Evolutionary conservation across 2,797 vertebrate genomes (phyloP), one percentile per base, ranked within the genome.

Genomic region (Tangara arthus): DNA sequence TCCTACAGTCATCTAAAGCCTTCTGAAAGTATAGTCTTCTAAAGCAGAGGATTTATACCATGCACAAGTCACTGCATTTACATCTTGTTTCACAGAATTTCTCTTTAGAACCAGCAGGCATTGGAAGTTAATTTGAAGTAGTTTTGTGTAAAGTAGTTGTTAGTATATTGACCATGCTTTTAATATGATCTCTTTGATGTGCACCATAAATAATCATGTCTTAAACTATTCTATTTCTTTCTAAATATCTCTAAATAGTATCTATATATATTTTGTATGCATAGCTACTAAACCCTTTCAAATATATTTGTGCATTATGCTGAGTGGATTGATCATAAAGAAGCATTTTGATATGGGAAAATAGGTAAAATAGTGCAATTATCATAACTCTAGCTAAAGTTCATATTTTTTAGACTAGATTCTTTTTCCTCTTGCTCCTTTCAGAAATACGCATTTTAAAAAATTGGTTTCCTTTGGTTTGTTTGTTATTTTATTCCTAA

Each of bases 401-500:
- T 95, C 77, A 73, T 66, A 68, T 76, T 55, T 92, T 87, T 93
- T 78, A 89, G 41, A 90, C 53, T 61, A 89, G 26, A 84, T 53
- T 94, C 66, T 91, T 87, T 57, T 96, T 26, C 52, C 55, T 87
- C 24, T 76, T 91, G 44, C 85, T 95, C 19, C 68, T 96, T 84
- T 92, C 92, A 94, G 82, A 94, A 93, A 82, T 68, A 78, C 2
- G 8, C 69, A 83, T 92, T 93, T 94, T 34, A 63, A 81, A 91
- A 90, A 68, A 91, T 41, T 49, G 56, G 61, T 72, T 97, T 94
- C 94, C 83, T 97, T 81, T 80, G 59, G 71, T 97, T 97, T 96
- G 81, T 92, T 93, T 87, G 89, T 94, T 94, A 96, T 96, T 97
- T 97, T 93, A 96, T 94, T 96, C 94, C 90, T 97, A 94, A 55